A percentile compares a stretch with the other conserved stretches of the same genome.
These are phyloP conservation scores for Empidonax alnorum DNA, from an alignment of 2,113 vertebrate genomes.

Conservation along the genomic window DNA sequence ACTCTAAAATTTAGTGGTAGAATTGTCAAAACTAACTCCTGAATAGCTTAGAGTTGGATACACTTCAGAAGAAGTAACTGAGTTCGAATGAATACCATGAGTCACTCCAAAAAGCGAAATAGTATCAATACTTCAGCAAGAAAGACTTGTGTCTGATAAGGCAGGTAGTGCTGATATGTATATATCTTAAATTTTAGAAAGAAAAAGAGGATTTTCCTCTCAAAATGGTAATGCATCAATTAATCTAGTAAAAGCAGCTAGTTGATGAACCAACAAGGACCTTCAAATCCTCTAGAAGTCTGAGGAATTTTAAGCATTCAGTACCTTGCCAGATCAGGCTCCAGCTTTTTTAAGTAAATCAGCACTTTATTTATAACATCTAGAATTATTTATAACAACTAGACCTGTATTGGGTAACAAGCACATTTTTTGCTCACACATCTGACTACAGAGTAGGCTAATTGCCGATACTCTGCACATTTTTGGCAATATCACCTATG, in stretches of 20 bases:
- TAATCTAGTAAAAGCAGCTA: background rate
- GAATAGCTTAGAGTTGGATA: background rate
- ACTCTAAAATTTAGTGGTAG: background rate
- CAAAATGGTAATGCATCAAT: background rate
- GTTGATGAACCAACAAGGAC: background rate
- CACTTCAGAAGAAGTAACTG: background rate
- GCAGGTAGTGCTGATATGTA: background rate
- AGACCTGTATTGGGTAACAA: slow-evolving; percentile 26
- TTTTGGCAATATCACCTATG: slow-evolving; percentile 25
- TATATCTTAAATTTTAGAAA: background rate
- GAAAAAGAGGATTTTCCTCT: background rate
- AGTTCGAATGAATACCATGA: background rate
- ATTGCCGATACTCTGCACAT: background rate
- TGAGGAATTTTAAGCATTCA: background rate
- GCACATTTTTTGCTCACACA: slow-evolving; percentile 19
- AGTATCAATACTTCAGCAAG: background rate
- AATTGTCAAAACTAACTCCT: background rate
- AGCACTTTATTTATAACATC: slow-evolving; percentile 18
- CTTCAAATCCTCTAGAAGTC: background rate
- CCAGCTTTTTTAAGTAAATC: slow-evolving; percentile 3
- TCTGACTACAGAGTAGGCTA: slow-evolving; percentile 15
- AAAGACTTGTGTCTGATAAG: background rate
- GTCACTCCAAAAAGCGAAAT: background rate
- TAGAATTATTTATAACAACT: slow-evolving; percentile 44
- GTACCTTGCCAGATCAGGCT: background rate